These are phyloP conservation scores for Campodea augens DNA, from an alignment of 1,140 invertebrate species.

Conservation along the genomic window DNA sequence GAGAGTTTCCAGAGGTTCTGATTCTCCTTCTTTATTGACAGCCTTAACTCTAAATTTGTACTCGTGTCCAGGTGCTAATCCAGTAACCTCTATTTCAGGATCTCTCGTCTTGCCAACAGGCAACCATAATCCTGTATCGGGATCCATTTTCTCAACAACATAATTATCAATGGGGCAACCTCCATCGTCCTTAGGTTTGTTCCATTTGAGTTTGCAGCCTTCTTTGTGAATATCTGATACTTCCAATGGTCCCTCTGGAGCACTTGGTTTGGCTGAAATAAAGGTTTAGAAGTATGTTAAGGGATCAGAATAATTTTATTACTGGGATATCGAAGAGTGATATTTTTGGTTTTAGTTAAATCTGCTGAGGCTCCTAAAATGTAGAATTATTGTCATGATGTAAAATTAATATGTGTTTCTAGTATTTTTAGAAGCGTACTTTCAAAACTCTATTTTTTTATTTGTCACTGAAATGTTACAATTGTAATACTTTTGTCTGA, in stretches of 20 bases:
- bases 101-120: conserved; percentile 61
- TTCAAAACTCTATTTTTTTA: no score
- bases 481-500: no score
- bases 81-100: conserved; percentile 73
- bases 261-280: conserved; percentile 59
- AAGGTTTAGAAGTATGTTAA: no score
- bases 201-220: conserved; percentile 90
- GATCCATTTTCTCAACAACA: conserved; percentile 87
- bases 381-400: no score
- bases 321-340: background rate
- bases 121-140: conserved; percentile 74
- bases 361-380: no score
- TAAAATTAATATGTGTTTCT: no score
- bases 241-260: conserved; percentile 85
- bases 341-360: background rate
- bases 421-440: no score
- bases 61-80: conserved; percentile 77
- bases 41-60: conserved; percentile 98
- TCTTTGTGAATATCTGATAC: conserved; percentile 90
- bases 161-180: conserved; percentile 88
- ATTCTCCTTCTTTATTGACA: conserved; percentile 90
- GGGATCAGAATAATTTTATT: background rate
- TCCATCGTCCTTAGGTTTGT: conserved; percentile 92
- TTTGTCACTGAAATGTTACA: no score
- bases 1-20: conserved; percentile 84